Base-by-base conservation (phyloP, 2,113 vertebrate species). In the Dasyornis broadbenti region DNA sequence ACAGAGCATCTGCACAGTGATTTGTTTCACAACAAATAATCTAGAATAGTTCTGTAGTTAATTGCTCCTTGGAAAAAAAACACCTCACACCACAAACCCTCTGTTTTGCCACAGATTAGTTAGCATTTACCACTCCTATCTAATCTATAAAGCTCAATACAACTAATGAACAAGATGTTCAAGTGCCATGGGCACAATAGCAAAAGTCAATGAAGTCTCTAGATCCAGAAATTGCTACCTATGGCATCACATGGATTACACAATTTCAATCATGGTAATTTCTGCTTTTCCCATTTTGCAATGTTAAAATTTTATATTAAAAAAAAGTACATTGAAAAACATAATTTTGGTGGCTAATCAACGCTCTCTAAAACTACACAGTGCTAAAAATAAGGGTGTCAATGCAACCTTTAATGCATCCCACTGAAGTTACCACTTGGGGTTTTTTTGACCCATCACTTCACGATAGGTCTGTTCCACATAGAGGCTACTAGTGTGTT, bases 401-500 rank as follows among this genome's bases (percentile, higher is more conserved):
- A 40, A 15, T n/a, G 30, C 27, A 47, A 86, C 26, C 17, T 57
- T 37, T 42, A 73, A 81, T n/a, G 56, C 64, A 68, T 35, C 10
- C 16, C 33, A 42, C 3, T 54, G 44, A 65, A 70, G 73, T 53
- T 26, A 54, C 7, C 23, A 39, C 15, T 64, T 18, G n/a, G 7
- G 0, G 0, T 0, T 4, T 49, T 63, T 57, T 79, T 57, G 3
- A 6, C 4, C 2, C 30, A 40, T 57, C 20, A 30, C 28, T 60
- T 86, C 39, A 13, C 1, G 17, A 68, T 1, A 68, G 53, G 50
- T 60, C 21, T 44, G 35, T 56, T 80, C 15, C 53, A 80, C 15
- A 5, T 0, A 33, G 30, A 76, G 54, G 53, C 35, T n/a, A 78
- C 15, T 24, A 44, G 9, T 13, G 28, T 45, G 73, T 21, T 59